Evolutionary conservation across 2,113 vertebrate species (phyloP), one percentile per base, ranked within the genome.

Genomic region (Leptodactylus fuscus): DNA sequence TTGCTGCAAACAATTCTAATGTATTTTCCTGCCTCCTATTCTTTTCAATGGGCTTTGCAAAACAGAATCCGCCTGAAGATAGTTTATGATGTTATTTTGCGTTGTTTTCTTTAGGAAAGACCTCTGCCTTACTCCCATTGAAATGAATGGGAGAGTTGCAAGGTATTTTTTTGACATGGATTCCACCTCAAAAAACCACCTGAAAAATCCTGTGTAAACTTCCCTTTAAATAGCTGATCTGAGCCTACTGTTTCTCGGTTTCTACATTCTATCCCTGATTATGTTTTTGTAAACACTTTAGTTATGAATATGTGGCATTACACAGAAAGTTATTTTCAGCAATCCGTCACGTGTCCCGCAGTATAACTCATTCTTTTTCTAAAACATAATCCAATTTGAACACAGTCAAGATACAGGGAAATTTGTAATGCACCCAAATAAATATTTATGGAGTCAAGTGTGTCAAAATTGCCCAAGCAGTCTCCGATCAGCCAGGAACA

Each of bases 351-450:
- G 51, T 76, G 46, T 49, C 71, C 27, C n/a, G 7, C 38, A n/a
- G n/a, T 22, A 73, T 22, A 24, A 46, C 24, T 16, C 13, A 44
- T 74, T 74, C 22, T 38, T 41, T 22, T 73, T 15, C 44, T 11
- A 12, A 15, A 16, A 15, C 13, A 29, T 49, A 76, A 51, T 18
- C 24, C 46, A 76, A 29, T 29, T 32, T 32, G 24, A 49, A 20
- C 48, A 76, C 41, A 49, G 46, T 24, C 24, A 5, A 32, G 48
- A 51, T 76, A 20, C 15, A 51, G 73, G 48, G 44, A 49, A 81
- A 81, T 53, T 71, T 34, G 46, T 29, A 69, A 38, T n/a, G 20
- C 16, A 51, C 46, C 62, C 62, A 82, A 70, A 82, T 82, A 82
- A 82, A 71, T 71, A 51, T 71, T 71, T 36, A 11, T 44, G 9